These are phyloP conservation scores for Heliconius nattereri DNA, from an alignment of 1,140 invertebrate species.

Conservation along the genomic window DNA sequence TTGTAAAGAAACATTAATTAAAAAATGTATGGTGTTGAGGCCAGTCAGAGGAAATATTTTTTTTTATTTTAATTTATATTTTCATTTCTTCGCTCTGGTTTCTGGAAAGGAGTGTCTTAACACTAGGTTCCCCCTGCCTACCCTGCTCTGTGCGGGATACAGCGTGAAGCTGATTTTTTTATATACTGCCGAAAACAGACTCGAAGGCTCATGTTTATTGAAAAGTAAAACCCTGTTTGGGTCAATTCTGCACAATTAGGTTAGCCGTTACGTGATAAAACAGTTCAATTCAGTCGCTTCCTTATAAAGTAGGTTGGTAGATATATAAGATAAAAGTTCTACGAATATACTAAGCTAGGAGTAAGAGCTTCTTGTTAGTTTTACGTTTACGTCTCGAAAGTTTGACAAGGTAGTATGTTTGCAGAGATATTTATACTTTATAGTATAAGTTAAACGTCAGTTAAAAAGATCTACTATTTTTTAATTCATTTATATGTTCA, in stretches of 20 bases:
- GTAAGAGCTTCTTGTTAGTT: background rate
- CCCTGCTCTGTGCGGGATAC: no score
- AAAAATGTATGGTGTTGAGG: no score
- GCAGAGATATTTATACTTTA: background rate
- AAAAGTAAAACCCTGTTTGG: constrained; percentile 6
- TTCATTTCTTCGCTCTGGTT: no score
- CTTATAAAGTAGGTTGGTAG: background rate
- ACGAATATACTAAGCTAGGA: background rate
- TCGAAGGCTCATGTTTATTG: background rate
- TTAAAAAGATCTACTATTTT: background rate
- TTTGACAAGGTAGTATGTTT: background rate
- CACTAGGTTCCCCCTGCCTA: no score
- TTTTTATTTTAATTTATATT: no score
- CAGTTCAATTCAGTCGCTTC: constrained; percentile 3
- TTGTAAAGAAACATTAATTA: background rate
- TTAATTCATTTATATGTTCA: no score
- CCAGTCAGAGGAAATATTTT: no score
- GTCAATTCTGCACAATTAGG: constrained; percentile 19
- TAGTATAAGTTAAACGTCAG: background rate
- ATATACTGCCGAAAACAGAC: background rate
- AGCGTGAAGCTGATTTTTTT: background rate
- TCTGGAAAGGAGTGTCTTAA: no score
- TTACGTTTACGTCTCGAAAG: background rate
- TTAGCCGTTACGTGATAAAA: constrained; percentile 16
- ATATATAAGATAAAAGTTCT: background rate